Conservation (phyloP, 2,888 invertebrate species). For the Gymnocheta viridis region DNA sequence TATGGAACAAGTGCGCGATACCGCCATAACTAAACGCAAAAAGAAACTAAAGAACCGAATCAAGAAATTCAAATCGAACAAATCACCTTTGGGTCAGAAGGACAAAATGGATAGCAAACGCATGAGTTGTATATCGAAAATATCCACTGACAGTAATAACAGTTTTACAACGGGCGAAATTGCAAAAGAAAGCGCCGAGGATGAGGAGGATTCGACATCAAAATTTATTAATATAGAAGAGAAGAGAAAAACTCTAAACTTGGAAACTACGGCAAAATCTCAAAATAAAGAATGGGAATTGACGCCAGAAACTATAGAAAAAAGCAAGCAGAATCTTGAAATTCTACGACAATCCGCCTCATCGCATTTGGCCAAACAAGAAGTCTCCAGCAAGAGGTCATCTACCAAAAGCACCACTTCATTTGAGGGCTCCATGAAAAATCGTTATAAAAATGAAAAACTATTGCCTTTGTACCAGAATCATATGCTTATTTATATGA, state of each 20-base stretch:
- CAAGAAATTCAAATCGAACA: slow-evolving; percentile 73
- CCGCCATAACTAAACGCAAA: slow-evolving; percentile 69
- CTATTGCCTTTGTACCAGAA: slow-evolving; percentile 86
- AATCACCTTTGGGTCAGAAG: slow-evolving; percentile 54
- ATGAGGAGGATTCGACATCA: slow-evolving; percentile 71
- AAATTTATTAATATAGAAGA: slow-evolving; percentile 80
- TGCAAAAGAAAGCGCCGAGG: slow-evolving; percentile 76
- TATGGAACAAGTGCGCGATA: slow-evolving; percentile 83
- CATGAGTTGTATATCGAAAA: slow-evolving; percentile 81
- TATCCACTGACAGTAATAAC: slow-evolving; percentile 81
- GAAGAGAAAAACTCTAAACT: slow-evolving; percentile 77
- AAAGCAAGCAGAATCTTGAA: slow-evolving; percentile 81
- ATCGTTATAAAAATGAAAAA: slow-evolving; percentile 64
- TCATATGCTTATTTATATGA: slow-evolving; percentile 91
- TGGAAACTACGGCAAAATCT: slow-evolving; percentile 76
- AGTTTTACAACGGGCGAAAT: slow-evolving; percentile 74
- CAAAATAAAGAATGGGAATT: slow-evolving; percentile 77
- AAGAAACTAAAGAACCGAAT: slow-evolving; percentile 71
- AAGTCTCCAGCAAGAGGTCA: slow-evolving; percentile 73
- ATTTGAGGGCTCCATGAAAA: slow-evolving; percentile 61
- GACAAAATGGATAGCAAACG: slow-evolving; percentile 78
- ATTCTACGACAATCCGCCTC: slow-evolving; percentile 80
- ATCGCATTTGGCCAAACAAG: slow-evolving; percentile 73
- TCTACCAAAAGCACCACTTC: slow-evolving; percentile 72
- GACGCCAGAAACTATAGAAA: slow-evolving; percentile 80